Evolutionary conservation across 2,888 invertebrate genomes (phyloP), one percentile per base, ranked within the genome.

Genomic region (Nycteola revayana): DNA sequence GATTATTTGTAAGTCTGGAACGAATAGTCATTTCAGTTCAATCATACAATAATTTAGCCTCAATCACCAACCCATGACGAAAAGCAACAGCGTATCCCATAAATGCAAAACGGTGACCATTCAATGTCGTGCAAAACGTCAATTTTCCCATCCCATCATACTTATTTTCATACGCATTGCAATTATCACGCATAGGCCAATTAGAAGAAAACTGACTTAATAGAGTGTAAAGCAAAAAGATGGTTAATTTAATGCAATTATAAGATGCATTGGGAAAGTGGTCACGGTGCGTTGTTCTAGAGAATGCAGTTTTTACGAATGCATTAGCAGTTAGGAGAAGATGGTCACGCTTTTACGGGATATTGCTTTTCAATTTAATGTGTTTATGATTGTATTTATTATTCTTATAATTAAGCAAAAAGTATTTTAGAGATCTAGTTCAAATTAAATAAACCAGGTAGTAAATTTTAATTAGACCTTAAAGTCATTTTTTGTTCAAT

Each of bases 181-280:
- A 44, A 58, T 50, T 48, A 43, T 34, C 50, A 57, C 51, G 58
- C 57, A 50, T 26, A 17, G 22, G 27, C 44, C 61, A 77, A 84
- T 82, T 81, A 82, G 48, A 75, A 69, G 69, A 76, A 21, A 76
- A 74, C 65, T 50, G 24, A 75, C 44, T 81, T 75, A 88, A 87
- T 88, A 87, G 87, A 87, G 64, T 81, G 75, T 75, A 61, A 54
- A 47, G 42, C 74, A 83, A 66, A 85, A 84, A 84, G 85, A 84
- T 81, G 64, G 71, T 73, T 85, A 81, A 86, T 78, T 76, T 64
- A 70, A 66, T 65, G 71, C 66, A 73, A 82, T 81, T 78, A 78
- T 55, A 58, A 79, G 81, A 83, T 83, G 74, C 74, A 72, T 39
- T 53, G 70, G 66, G 87, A 87, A 86, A 86, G 86, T 69, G 28